Evolutionary conservation across 2,888 invertebrate genomes (phyloP).

Genomic region (Hydrotaea diabolus): DNA sequence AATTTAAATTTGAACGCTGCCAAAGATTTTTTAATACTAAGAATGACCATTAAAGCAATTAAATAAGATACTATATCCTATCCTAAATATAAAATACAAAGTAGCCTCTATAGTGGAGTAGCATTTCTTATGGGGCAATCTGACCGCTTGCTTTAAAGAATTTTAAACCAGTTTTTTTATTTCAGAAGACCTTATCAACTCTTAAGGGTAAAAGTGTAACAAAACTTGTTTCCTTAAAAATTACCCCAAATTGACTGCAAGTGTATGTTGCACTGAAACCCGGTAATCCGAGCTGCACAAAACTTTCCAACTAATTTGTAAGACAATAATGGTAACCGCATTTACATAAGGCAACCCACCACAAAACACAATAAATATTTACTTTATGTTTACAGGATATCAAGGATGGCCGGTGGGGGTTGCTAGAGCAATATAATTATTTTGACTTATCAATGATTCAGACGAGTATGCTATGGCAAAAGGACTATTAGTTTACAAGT

Average conservation of each 20-base stretch:
- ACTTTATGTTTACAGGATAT: neutral
- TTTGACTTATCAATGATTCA: constrained; percentile 12
- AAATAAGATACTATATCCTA: no score
- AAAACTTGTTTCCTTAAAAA: neutral
- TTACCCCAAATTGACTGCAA: neutral
- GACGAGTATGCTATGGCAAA: neutral
- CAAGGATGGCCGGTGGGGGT: neutral
- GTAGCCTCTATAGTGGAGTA: no score
- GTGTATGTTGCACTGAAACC: neutral
- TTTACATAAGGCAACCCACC: neutral
- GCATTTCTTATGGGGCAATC: no score
- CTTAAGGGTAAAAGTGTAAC: no score
- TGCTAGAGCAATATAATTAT: neutral
- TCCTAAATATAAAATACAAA: no score
- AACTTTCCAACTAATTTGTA: constrained; percentile 20
- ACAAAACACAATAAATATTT: neutral
- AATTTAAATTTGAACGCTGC: no score
- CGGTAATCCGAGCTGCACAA: constrained; percentile 5
- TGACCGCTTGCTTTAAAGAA: no score
- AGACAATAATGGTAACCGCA: constrained; percentile 23
- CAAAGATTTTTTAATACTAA: no score
- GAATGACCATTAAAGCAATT: no score
- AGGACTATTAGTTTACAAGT: neutral
- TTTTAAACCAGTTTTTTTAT: no score
- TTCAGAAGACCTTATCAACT: no score